Percentiles rank a stretch among this genome's conserved stretches.
Evolutionary conservation across 2,888 invertebrate species (phyloP).

Genomic region (Acrobasis repandana): DNA sequence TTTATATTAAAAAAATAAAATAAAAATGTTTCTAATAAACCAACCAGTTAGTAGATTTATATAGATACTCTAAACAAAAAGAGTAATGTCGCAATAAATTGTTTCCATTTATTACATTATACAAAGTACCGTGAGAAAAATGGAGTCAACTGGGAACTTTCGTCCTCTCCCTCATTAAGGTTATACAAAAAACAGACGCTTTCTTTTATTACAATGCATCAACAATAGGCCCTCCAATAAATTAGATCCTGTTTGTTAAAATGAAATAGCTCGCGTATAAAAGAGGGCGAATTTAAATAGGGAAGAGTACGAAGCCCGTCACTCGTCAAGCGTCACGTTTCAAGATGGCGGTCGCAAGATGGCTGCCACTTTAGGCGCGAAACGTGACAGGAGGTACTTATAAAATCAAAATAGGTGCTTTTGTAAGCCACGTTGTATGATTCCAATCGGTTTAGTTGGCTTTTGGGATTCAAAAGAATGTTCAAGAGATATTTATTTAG

Average conservation of each 20-base stretch:
- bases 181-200: conserved; percentile 43
- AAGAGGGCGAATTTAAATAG: conserved; percentile 70
- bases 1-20: too few relatives aligned
- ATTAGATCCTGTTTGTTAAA: conserved; percentile 58
- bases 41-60: neutral
- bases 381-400: conserved; percentile 62
- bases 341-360: conserved; percentile 66
- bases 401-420: conserved; percentile 46
- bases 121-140: conserved; percentile 33
- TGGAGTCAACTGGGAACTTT: conserved; percentile 29
- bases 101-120: conserved; percentile 3
- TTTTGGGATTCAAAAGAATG: neutral
- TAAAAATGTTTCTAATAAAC: too few relatives aligned
- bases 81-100: neutral
- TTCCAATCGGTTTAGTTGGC: neutral
- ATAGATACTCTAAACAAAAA: neutral
- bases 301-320: conserved; percentile 57
- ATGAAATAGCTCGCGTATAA: conserved; percentile 64
- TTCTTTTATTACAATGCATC: conserved; percentile 48
- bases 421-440: neutral
- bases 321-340: conserved; percentile 63
- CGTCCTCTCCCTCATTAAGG: conserved; percentile 33
- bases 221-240: conserved; percentile 63
- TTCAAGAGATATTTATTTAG: too few relatives aligned
- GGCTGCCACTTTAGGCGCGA: conserved; percentile 65